Evolutionary conservation across 1,140 invertebrate species (phyloP), one percentile per base, ranked within the genome.

Genomic region (Latrodectus geometricus): DNA sequence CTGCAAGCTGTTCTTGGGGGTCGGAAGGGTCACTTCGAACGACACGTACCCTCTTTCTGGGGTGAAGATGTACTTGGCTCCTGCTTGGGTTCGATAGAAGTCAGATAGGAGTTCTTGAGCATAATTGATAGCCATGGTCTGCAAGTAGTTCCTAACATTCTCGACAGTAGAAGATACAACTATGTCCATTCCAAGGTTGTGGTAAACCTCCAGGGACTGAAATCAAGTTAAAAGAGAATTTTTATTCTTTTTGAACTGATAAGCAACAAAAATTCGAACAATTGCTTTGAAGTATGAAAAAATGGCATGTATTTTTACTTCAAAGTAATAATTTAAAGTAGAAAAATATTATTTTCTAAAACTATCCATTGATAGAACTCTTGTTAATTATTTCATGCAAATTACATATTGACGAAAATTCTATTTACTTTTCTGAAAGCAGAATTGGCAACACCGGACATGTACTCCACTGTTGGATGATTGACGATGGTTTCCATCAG

Each of bases 21-120:
- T 23, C 1, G 87, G 87, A n/a, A 88, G n/a, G 15, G 48, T 85
- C 0, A 86, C n/a, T 80, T 88, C 83, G 1, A 88, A 35, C 8
- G 68, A 15, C 8, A 88, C 66, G 35, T 61, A 54, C 21, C 87
- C 87, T 49, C 78, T 77, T 65, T 86, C 20, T 9, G 87, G 82
- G 50, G 68, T 56, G 23, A 88, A 85, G 11, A 52, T 52, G 35
- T 80, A 88, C 21, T 83, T 88, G 23, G 68, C 76, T 15, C 87
- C 83, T 23, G 61, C 66, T n/a, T 66, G 66, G 4, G 83, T 21
- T 4, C 79, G 23, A n/a, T 76, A 86, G 21, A 79, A 86, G 73
- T 88, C 87, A 11, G 83, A 17, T 0, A 88, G 9, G 11, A 84
- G 74, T 0, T 84, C 87, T 23, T 84, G 74, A 11, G 68, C 87